Conservation (phyloP, 2,888 invertebrate genomes). For the Macaria notata region DNA sequence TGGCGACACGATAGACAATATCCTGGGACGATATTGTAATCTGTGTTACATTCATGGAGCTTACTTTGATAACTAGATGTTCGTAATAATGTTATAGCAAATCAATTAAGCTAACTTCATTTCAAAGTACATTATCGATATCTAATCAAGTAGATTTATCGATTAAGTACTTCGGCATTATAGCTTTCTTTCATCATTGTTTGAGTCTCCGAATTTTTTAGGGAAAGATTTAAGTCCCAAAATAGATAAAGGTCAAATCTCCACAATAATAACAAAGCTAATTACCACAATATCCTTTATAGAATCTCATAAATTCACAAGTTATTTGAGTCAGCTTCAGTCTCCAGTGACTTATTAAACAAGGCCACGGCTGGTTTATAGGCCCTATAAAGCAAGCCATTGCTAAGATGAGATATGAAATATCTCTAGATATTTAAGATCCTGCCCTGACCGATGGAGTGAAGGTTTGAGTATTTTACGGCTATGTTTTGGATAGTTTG, state of each 20-base stretch:
- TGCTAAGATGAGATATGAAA: constrained; percentile 69
- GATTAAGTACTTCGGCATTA: too few species aligned
- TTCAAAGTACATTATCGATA: too few species aligned
- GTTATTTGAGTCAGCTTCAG: constrained; percentile 54
- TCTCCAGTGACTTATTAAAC: constrained; percentile 53
- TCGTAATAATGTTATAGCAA: too few species aligned
- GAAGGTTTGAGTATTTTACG: too few species aligned
- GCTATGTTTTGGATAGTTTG: too few species aligned
- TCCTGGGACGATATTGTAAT: background rate
- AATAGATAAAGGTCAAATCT: background rate
- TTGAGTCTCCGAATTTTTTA: too few species aligned
- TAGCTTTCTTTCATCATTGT: too few species aligned
- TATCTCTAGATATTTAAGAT: constrained; percentile 39
- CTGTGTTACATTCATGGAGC: background rate
- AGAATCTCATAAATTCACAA: constrained; percentile 42
- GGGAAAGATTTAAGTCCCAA: too few species aligned
- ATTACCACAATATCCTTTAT: constrained; percentile 33
- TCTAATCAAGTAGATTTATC: too few species aligned
- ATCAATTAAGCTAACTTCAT: too few species aligned
- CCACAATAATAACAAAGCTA: constrained; percentile 30
- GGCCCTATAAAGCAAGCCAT: constrained; percentile 71
- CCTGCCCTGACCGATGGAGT: constrained; percentile 26
- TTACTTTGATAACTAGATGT: too few species aligned
- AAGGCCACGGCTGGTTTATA: constrained; percentile 68
- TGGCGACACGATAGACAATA: background rate